phyloP scores from a whole-genome alignment of 1,140 invertebrate genomes.

The Ganaspis sp. region DNA sequence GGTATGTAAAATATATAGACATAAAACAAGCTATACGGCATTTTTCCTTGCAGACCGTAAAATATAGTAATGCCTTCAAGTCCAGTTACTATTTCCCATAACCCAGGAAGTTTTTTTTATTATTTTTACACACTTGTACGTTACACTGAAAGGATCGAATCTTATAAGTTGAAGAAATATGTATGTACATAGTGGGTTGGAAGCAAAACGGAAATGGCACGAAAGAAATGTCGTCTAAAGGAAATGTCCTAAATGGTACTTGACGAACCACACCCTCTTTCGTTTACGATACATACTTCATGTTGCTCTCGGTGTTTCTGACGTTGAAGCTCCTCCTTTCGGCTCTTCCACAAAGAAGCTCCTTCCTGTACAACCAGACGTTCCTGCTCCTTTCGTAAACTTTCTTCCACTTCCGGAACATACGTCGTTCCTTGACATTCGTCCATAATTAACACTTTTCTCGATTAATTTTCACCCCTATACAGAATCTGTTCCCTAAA shows the following conservation, averaged over 20 bases:
- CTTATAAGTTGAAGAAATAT: conserved; percentile 15
- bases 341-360: conserved; percentile 62
- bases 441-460: conserved; percentile 53
- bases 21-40: not conserved
- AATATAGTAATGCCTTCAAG: conserved; percentile 3
- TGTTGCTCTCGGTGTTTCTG: conserved; percentile 71
- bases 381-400: conserved; percentile 61
- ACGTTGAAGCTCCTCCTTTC: conserved; percentile 68
- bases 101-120: not conserved
- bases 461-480: not conserved
- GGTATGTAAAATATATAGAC: conserved; percentile 4
- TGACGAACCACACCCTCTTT: conserved; percentile 31
- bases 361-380: conserved; percentile 65
- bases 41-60: not conserved
- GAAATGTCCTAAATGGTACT: conserved; percentile 22
- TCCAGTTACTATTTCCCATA: not conserved
- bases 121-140: not conserved
- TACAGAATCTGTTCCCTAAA: not conserved
- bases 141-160: not conserved
- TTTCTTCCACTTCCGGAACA: conserved; percentile 65
- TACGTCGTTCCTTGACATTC: conserved; percentile 64
- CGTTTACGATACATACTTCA: conserved; percentile 66
- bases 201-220: conserved; percentile 3
- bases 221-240: conserved; percentile 2
- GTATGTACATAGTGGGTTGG: not conserved